Conservation (phyloP, 2,888 invertebrate genomes). For the Drosophila birchii region DNA sequence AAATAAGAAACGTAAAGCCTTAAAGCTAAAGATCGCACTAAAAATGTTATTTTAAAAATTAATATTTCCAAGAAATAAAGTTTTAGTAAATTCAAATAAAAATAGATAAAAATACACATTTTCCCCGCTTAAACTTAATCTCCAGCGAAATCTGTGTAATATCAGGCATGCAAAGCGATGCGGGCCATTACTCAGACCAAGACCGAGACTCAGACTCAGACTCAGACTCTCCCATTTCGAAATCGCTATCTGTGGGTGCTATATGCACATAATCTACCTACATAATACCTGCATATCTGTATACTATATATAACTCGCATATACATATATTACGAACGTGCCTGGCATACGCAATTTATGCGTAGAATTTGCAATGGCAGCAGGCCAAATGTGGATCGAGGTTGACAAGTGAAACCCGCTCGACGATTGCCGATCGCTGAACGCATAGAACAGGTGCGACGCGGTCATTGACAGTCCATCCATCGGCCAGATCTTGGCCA, state of each 20-base stretch:
- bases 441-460: slow-evolving; percentile 9
- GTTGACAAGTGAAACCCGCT: slow-evolving; percentile 54
- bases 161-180: slow-evolving; percentile 19
- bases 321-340: slow-evolving; percentile 21
- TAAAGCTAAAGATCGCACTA: background rate
- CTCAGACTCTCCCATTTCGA: slow-evolving; percentile 6
- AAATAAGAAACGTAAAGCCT: too few species aligned
- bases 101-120: background rate
- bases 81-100: background rate
- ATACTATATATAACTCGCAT: background rate
- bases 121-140: slow-evolving; percentile 2
- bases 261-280: background rate
- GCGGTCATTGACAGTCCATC: slow-evolving; percentile 16
- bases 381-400: slow-evolving; percentile 70
- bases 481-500: slow-evolving; percentile 7
- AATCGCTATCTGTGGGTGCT: slow-evolving; percentile 15
- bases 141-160: slow-evolving; percentile 16
- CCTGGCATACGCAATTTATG: slow-evolving; percentile 47
- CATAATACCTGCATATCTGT: too few species aligned
- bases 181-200: slow-evolving; percentile 31
- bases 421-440: background rate
- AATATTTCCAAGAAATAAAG: background rate
- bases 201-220: background rate
- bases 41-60: background rate
- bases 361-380: slow-evolving; percentile 57